Evolutionary conservation across 2,888 invertebrate species (phyloP).

Genomic region (Cantharis lateralis): DNA sequence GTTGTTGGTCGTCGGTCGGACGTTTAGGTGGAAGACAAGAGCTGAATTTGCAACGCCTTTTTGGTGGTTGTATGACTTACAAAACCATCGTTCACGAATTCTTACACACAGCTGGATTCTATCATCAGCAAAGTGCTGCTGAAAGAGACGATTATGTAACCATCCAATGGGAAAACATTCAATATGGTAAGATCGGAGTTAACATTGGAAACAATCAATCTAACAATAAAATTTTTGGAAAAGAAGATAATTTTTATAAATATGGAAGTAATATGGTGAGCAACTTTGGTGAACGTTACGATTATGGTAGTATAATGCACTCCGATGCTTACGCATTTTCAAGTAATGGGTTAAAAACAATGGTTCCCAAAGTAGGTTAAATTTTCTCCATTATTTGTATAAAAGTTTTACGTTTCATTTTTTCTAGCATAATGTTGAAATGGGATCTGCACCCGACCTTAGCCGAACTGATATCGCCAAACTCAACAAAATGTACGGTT

Average conservation of each 20-base stretch:
- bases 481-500: slow-evolving; percentile 62
- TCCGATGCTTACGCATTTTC: slow-evolving; percentile 71
- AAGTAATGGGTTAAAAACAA: slow-evolving; percentile 68
- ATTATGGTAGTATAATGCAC: slow-evolving; percentile 76
- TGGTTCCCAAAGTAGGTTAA: slow-evolving; percentile 59
- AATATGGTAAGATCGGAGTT: slow-evolving; percentile 36
- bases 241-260: slow-evolving; percentile 68
- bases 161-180: slow-evolving; percentile 75
- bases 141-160: slow-evolving; percentile 77
- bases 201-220: not conserved
- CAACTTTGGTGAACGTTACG: slow-evolving; percentile 70
- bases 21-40: slow-evolving; percentile 19
- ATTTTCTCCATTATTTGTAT: not conserved
- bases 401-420: not conserved
- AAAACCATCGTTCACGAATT: slow-evolving; percentile 78
- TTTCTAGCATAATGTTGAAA: slow-evolving; percentile 51
- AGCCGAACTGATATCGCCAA: slow-evolving; percentile 64
- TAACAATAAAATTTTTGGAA: slow-evolving; percentile 49
- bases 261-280: slow-evolving; percentile 67
- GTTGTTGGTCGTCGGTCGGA: slow-evolving; percentile 28
- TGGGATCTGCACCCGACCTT: slow-evolving; percentile 63
- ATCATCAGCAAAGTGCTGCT: slow-evolving; percentile 80
- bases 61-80: slow-evolving; percentile 61
- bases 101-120: slow-evolving; percentile 80
- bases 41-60: slow-evolving; percentile 49